phyloP scores from a whole-genome alignment of 2,113 vertebrate species.

The Rhinoptilus africanus region DNA sequence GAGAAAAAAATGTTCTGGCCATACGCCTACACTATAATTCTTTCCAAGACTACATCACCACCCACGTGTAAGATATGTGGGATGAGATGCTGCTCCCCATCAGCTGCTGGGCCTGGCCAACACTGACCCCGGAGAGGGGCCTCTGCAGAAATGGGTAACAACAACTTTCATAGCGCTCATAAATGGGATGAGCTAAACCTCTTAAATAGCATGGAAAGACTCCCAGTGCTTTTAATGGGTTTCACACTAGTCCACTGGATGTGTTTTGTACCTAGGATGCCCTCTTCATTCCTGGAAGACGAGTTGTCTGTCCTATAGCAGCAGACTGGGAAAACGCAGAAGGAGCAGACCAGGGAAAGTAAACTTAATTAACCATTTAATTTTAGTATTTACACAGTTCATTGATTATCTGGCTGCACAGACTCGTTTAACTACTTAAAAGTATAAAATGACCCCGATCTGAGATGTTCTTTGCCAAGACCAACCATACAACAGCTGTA shows the following conservation, averaged over 20 bases:
- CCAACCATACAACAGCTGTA: background rate
- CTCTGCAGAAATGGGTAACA: background rate
- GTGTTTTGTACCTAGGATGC: background rate
- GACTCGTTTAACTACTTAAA: background rate
- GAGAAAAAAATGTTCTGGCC: background rate
- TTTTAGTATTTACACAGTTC: background rate
- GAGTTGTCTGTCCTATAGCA: background rate
- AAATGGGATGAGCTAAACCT: background rate
- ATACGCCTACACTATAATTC: background rate
- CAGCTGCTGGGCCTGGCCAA: background rate
- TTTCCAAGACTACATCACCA: background rate
- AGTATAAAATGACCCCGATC: background rate
- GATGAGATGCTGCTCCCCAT: background rate
- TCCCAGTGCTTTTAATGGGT: background rate
- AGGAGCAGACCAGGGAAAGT: background rate
- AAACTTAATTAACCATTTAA: constrained; percentile 21
- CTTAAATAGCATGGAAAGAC: background rate
- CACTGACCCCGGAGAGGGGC: background rate
- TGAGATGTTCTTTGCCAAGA: background rate
- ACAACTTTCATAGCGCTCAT: background rate
- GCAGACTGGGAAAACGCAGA: background rate
- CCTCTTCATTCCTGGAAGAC: background rate
- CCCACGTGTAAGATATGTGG: rapidly evolving
- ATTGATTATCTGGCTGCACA: background rate
- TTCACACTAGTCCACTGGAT: background rate